A percentile compares a stretch with the other conserved stretches of the same genome.
Evolutionary conservation across 2,113 vertebrate genomes (phyloP).

Genomic region (Acrocephalus arundinaceus): DNA sequence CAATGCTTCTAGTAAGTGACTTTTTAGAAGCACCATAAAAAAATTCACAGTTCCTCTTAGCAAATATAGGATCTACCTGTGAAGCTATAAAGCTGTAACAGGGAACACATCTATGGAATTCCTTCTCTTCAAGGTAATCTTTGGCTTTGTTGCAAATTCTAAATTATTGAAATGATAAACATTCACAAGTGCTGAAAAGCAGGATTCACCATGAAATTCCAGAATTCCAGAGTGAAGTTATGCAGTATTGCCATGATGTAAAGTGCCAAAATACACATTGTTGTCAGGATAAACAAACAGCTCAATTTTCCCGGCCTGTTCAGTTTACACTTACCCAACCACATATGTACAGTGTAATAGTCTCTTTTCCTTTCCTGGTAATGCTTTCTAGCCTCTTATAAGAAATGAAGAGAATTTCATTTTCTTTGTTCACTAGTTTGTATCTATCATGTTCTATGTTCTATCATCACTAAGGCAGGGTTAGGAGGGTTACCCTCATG

Average conservation of each 20-base stretch:
- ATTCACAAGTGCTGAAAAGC: neutral
- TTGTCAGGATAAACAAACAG: neutral
- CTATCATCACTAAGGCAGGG: neutral
- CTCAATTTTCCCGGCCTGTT: neutral
- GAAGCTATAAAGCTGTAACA: neutral
- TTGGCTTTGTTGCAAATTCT: neutral
- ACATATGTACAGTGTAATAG: neutral
- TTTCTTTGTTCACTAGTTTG: neutral
- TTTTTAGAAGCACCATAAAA: neutral
- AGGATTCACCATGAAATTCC: neutral
- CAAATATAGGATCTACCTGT: neutral
- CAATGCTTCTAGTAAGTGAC: neutral
- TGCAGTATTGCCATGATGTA: neutral
- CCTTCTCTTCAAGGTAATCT: neutral
- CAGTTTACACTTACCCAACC: neutral
- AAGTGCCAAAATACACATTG: neutral
- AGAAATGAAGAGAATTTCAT: neutral
- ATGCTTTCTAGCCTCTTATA: neutral
- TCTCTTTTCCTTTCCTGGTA: neutral
- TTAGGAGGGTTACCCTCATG: neutral
- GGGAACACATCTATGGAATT: neutral
- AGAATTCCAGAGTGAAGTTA: neutral
- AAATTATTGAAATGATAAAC: neutral
- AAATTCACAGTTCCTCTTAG: neutral
- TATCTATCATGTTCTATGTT: neutral